Conservation (phyloP, 2,888 invertebrate species). For the Leptura quadrifasciata region DNA sequence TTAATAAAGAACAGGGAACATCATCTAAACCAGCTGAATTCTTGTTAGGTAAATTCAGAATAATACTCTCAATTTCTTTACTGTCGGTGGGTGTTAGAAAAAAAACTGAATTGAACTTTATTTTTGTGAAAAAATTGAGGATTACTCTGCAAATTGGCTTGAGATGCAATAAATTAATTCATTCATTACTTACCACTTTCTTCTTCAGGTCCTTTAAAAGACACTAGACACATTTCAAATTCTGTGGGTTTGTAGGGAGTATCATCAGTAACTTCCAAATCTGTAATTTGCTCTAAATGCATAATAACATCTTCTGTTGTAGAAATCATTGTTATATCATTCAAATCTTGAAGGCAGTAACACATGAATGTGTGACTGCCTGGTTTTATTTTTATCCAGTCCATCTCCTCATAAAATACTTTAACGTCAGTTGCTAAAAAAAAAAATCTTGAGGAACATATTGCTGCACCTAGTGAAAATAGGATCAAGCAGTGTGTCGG, state of each 20-base stretch:
- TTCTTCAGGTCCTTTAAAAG: constrained; percentile 56
- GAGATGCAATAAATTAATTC: too few species aligned
- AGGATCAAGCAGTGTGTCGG: too few species aligned
- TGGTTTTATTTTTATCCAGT: constrained; percentile 44
- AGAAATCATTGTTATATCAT: constrained; percentile 53
- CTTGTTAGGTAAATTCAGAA: too few species aligned
- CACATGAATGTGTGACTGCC: constrained; percentile 52
- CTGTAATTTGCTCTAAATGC: constrained; percentile 45
- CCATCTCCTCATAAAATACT: constrained; percentile 54
- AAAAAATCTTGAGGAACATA: too few species aligned
- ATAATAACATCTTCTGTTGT: constrained; percentile 44
- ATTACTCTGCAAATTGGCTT: too few species aligned
- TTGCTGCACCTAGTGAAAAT: too few species aligned
- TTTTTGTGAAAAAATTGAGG: too few species aligned
- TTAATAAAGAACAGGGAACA: too few species aligned
- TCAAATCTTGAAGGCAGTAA: constrained; percentile 46
- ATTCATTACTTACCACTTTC: constrained; percentile 48
- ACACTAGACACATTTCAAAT: constrained; percentile 63
- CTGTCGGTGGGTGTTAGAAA: too few species aligned
- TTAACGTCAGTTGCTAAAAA: constrained; percentile 23
- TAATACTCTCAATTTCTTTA: too few species aligned
- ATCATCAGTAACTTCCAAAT: constrained; percentile 46
- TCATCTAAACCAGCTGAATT: too few species aligned
- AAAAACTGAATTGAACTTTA: too few species aligned
- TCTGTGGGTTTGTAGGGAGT: constrained; percentile 58